Evolutionary conservation across 23 tunicate species (phyloP).

Genomic region (Ascidia mentula): DNA sequence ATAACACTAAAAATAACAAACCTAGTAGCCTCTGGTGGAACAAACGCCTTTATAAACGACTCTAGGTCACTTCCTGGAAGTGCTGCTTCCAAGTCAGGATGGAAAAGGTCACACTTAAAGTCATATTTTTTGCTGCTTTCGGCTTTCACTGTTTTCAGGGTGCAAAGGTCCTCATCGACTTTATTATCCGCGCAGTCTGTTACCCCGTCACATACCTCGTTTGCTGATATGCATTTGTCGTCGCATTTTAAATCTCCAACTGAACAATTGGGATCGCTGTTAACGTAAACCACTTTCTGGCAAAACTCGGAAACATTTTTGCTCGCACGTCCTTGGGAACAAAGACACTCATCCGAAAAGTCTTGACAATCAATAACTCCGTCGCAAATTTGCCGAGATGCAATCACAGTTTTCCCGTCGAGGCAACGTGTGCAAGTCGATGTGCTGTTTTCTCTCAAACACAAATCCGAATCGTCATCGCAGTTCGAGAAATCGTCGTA

Average conservation of each 20-base stretch:
- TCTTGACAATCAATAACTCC: neutral
- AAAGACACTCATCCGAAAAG: neutral
- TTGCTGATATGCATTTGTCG: neutral
- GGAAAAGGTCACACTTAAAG: neutral
- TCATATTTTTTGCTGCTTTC: neutral
- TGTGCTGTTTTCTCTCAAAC: neutral
- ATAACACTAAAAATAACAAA: too few relatives aligned
- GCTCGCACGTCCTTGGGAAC: neutral
- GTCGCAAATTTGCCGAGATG: conserved; percentile 5
- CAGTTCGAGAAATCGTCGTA: conserved; percentile 7
- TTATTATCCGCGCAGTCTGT: neutral
- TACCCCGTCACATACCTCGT: neutral
- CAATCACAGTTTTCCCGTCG: neutral
- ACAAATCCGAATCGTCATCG: conserved; percentile 30
- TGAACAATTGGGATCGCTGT: neutral
- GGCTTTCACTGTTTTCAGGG: neutral
- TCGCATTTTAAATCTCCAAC: neutral
- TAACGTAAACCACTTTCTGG: neutral
- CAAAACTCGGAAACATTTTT: neutral
- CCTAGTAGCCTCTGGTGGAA: neutral
- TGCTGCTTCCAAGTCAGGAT: neutral
- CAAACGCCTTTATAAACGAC: neutral
- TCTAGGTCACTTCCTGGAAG: neutral
- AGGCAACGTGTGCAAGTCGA: neutral
- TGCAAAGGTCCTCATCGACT: neutral